A percentile compares a stretch with the other conserved stretches of the same genome.
Evolutionary conservation across 2,797 vertebrate species (phyloP).

Genomic region (Gephyroberyx darwinii): DNA sequence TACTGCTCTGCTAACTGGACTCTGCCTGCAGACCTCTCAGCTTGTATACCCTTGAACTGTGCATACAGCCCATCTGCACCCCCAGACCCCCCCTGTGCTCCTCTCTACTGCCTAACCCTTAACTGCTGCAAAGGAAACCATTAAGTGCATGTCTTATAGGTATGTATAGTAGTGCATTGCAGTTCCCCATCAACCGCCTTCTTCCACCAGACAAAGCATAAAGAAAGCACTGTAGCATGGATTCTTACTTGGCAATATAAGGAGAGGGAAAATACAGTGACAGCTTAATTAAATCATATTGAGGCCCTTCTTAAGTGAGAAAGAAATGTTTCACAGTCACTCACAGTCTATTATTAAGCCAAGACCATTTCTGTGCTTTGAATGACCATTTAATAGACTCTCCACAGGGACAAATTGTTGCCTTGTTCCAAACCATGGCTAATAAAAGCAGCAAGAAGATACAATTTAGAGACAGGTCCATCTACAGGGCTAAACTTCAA

Average conservation of each 20-base stretch:
- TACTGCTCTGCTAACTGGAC: constrained; percentile 43
- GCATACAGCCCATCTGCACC: constrained; percentile 64
- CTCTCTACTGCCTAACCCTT: constrained; percentile 46
- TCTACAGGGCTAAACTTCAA: too few relatives aligned
- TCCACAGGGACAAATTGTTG: not conserved
- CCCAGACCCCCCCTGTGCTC: constrained; percentile 40
- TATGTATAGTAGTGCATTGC: constrained; percentile 64
- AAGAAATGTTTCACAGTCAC: not conserved
- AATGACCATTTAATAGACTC: constrained; percentile 11
- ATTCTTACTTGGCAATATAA: constrained; percentile 2
- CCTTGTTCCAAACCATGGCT: not conserved
- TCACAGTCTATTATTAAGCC: constrained; percentile 4
- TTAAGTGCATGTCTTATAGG: constrained; percentile 48
- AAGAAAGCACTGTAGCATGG: constrained; percentile 14
- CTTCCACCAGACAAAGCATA: constrained; percentile 18
- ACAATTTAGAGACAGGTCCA: not conserved
- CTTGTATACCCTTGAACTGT: constrained; percentile 68
- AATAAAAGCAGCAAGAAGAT: not conserved
- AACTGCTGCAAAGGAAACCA: constrained; percentile 56
- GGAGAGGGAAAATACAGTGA: not conserved
- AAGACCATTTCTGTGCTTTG: not conserved
- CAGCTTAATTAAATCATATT: not conserved
- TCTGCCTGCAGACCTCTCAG: constrained; percentile 52
- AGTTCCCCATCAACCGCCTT: constrained; percentile 26
- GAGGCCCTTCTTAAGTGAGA: not conserved